These are phyloP conservation scores for Spialia ferax DNA, from an alignment of 2,888 invertebrate genomes.

Conservation along the genomic window DNA sequence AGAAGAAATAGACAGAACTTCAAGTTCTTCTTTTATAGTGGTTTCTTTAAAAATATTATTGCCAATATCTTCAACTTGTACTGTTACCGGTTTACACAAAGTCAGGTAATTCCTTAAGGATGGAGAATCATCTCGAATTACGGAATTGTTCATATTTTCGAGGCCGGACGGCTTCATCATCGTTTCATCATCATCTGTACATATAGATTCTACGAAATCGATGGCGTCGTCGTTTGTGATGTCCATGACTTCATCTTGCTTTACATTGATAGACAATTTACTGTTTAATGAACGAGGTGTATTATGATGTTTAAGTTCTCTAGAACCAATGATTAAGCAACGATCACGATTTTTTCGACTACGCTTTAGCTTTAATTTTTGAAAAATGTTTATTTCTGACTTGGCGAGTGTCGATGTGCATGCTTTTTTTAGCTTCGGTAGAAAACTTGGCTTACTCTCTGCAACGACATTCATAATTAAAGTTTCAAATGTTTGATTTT, in stretches of 20 bases:
- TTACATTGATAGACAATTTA: background rate
- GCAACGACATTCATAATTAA: background rate
- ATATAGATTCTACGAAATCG: background rate
- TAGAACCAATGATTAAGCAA: background rate
- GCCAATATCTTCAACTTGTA: background rate
- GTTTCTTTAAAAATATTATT: background rate
- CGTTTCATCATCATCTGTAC: background rate
- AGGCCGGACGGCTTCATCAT: too few relatives aligned
- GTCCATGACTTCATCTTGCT: background rate
- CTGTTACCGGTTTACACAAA: background rate
- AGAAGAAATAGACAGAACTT: slow-evolving; percentile 14
- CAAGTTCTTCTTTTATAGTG: background rate
- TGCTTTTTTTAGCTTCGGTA: background rate
- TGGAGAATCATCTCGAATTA: background rate
- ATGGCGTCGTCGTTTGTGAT: background rate
- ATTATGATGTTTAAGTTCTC: background rate
- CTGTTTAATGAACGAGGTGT: background rate
- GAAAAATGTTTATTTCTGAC: background rate
- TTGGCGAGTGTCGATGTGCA: background rate
- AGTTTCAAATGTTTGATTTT: background rate
- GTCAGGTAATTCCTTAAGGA: background rate
- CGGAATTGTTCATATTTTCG: background rate
- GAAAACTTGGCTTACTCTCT: slow-evolving; percentile 3
- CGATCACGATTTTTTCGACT: background rate
- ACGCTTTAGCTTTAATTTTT: slow-evolving; percentile 3